Base-by-base conservation (phyloP, 2,797 vertebrate genomes). In the Adelosebastes latens region DNA sequence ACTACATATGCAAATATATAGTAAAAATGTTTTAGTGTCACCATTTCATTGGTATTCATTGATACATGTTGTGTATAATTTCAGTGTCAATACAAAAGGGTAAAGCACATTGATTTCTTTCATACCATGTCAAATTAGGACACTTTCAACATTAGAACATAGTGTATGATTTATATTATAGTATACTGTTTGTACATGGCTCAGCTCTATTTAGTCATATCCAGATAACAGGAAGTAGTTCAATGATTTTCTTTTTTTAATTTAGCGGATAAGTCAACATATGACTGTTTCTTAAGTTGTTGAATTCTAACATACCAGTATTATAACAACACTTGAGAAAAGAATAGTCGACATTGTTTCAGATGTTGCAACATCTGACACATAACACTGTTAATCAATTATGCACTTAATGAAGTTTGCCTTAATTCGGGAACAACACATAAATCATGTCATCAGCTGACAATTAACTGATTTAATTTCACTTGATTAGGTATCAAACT, bases 391-490 rank as follows among this genome's bases (percentile, higher is more conserved):
- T 53, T 39, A 12, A 24, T 75, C 13, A 61, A 53, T 46, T 18
- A 56, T 29, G 8, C 18, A 29, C 11, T 49, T 69, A 69, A 56
- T 73, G 12, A 46, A 46, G 27, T 63, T 53, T 61, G 27, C 10
- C 20, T 71, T 29, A 34, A 8, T 76, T 67, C 49, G 36, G 24
- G 13, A 14, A 24, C 9, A 46, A 25, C 27, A 9, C 7, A 20
- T 8, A 52, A 55, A 3, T 62, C 11, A 25, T 49, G 36, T 78
- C 20, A 32, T 58, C 53, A 56, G 16, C 22, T 61, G 10, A 60
- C 24, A 76, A 52, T 66, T 32, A 71, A n/a, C 39, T 60, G 53
- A 81, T 66, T 46, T 76, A 42, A 42, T 42, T 42, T 16, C 39
- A 7, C 14, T 42, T 42, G 16, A 42, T 16, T 42, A 6, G 39